These are phyloP conservation scores for Quadriops clusia DNA, from an alignment of 2,888 invertebrate genomes.

Conservation along the genomic window DNA sequence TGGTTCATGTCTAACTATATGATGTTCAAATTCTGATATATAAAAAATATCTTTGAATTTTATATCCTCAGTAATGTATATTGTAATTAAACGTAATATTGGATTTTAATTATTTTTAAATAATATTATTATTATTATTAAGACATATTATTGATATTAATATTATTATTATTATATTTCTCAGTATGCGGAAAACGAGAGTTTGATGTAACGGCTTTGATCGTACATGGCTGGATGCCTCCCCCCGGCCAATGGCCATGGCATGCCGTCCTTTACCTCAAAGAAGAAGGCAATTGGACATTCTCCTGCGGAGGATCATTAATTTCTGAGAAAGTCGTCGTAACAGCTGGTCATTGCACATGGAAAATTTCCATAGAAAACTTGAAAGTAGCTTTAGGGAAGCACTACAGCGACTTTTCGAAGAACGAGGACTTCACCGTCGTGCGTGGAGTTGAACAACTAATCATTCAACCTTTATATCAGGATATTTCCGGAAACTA, in stretches of 20 bases:
- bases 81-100: too few species aligned
- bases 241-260: constrained; percentile 40
- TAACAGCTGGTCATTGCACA: constrained; percentile 39
- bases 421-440: constrained; percentile 23
- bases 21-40: constrained; percentile 1
- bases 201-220: constrained; percentile 28
- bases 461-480: constrained; percentile 37
- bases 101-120: too few species aligned
- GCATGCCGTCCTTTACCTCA: constrained; percentile 43
- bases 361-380: constrained; percentile 30
- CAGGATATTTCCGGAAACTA: constrained; percentile 41
- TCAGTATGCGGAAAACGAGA: constrained; percentile 29
- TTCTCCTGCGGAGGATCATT: constrained; percentile 47
- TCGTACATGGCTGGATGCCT: constrained; percentile 33
- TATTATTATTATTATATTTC: too few species aligned
- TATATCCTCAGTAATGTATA: too few species aligned
- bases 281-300: constrained; percentile 32
- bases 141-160: too few species aligned
- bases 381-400: constrained; percentile 31
- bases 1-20: not conserved
- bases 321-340: constrained; percentile 35
- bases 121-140: too few species aligned
- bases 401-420: constrained; percentile 29
- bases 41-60: too few species aligned
- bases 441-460: constrained; percentile 31